Conservation (phyloP, 1,140 invertebrate species). For the Choristoneura fumiferana region DNA sequence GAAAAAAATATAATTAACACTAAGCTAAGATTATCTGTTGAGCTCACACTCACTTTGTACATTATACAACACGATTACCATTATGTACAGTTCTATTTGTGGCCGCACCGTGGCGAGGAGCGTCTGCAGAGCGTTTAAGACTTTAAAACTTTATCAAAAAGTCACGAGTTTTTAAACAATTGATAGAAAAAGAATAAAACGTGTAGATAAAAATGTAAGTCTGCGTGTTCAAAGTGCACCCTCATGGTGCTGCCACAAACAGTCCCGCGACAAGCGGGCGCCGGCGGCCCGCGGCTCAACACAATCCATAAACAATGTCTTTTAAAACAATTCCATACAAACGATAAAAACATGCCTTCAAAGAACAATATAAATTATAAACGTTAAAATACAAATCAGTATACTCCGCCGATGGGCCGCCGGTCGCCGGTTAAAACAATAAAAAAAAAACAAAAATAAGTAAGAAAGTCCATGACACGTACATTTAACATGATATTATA, state of each 20-base stretch:
- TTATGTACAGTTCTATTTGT: conserved; percentile 24
- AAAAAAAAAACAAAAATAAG: conserved; percentile 3
- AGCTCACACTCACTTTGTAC: conserved; percentile 74
- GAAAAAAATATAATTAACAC: conserved; percentile 59
- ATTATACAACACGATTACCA: conserved; percentile 65
- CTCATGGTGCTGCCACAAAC: too few relatives aligned
- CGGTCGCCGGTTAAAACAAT: conserved; percentile 6
- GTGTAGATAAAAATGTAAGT: too few relatives aligned
- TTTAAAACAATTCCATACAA: conserved; percentile 41
- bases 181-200: too few relatives aligned
- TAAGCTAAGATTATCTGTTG: conserved; percentile 69
- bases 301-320: conserved; percentile 41
- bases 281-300: conserved; percentile 27
- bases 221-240: too few relatives aligned
- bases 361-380: conserved; percentile 23
- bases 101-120: too few relatives aligned
- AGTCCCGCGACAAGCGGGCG: too few relatives aligned
- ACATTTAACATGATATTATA: neutral
- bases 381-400: conserved; percentile 34
- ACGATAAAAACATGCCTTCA: conserved; percentile 24
- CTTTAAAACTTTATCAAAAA: too few relatives aligned
- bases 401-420: conserved; percentile 19
- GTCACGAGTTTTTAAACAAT: too few relatives aligned
- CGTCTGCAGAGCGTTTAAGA: too few relatives aligned
- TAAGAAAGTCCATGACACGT: conserved; percentile 15